Evolutionary conservation across 1,140 invertebrate genomes (phyloP), one percentile per base, ranked within the genome.

Genomic region (Drosophila virilis): DNA sequence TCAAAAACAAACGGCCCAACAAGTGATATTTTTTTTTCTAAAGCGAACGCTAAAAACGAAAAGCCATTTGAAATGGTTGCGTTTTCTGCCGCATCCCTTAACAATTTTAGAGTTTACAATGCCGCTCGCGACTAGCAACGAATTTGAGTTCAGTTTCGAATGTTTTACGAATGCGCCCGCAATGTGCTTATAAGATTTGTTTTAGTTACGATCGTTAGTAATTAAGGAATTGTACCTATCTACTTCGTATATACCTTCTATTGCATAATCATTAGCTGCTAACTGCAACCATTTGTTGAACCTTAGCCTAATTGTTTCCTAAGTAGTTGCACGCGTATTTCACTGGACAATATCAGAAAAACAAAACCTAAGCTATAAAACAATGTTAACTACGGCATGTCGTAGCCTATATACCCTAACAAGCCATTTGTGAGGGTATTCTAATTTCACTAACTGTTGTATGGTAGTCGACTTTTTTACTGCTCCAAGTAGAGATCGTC

Each of bases 61-160:
- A 28, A 32, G 51, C 71, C 75, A 88, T 88, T 85, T 37, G 58
- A 85, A 85, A 86, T 86, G 83, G 83, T 86, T 81, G 38, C 62
- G 65, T 43, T 37, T 37, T 13, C 52, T 55, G 74, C 70, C 57
- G 66, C 45, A 40, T 40, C 50, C 38, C 51, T 60, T 48, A 62
- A 32, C 40, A 50, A 38, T 15, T 52, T 46, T 45, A 12, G 13
- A 33, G 6, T 43, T 42, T 13, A 17, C 17, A 54, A 15, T 1
- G 8, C 33, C 22, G 13, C 32, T 52, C 48, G 50, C 48, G 32
- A 46, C 32, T 61, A 9, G 28, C 64, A 74, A 64, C 72, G 72
- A 74, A 73, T 67, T 60, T 72, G 8, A 57, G 12, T 62, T 70
- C 37, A 17, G 10, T 43, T 4, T 43, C 60, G 28, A 12, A 22